Evolutionary conservation across 2,888 invertebrate genomes (phyloP).

Genomic region (Ceriagrion tenellum): DNA sequence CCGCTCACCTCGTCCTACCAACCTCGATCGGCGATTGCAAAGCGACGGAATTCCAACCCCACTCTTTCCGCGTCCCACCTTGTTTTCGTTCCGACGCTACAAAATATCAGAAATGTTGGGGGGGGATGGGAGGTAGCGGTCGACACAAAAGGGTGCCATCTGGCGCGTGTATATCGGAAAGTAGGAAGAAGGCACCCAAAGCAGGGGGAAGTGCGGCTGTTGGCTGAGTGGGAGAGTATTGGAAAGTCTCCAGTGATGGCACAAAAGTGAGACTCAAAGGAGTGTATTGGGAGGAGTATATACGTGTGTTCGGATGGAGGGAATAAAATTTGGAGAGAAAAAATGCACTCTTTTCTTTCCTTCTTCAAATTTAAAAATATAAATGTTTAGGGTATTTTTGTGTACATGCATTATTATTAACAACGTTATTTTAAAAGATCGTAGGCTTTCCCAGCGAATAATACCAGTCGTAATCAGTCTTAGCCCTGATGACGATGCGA

Average conservation of each 20-base stretch:
- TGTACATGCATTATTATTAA: too few species aligned
- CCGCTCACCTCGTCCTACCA: neutral
- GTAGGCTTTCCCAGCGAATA: too few species aligned
- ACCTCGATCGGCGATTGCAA: neutral
- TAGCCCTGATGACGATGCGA: too few species aligned
- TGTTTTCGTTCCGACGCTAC: constrained; percentile 11
- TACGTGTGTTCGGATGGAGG: too few species aligned
- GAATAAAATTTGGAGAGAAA: too few species aligned
- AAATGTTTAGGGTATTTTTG: too few species aligned
- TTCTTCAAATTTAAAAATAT: too few species aligned
- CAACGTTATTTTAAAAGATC: too few species aligned
- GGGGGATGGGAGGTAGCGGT: neutral
- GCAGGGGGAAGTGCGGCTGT: neutral
- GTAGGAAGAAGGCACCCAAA: constrained; percentile 1
- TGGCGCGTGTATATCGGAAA: constrained; percentile 21
- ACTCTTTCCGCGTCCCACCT: neutral
- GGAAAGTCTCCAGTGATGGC: neutral
- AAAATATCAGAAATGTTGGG: neutral
- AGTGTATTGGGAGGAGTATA: too few species aligned
- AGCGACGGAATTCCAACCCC: neutral
- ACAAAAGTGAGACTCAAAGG: neutral
- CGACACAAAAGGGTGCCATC: constrained; percentile 9
- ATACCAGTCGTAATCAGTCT: too few species aligned
- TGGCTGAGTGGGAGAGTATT: neutral
- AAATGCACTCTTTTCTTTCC: too few species aligned